Base-by-base conservation (phyloP, 2,888 invertebrate species). In the Drosophila suboccidentalis region DNA sequence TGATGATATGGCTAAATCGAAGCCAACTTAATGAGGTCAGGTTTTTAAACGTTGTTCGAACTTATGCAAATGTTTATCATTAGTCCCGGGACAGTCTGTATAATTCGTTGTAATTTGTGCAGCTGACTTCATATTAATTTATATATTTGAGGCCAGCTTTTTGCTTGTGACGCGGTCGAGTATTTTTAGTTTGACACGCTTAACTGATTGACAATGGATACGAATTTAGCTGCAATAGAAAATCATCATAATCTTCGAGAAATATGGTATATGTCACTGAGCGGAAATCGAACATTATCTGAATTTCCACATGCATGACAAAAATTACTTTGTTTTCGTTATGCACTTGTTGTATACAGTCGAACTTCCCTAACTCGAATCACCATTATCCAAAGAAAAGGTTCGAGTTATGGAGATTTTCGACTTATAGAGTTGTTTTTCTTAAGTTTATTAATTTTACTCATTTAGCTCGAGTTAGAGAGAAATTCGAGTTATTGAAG, bases 61-160 rank as follows among this genome's bases (percentile, higher is more conserved):
- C 67, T 68, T 80, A 75, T 82, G 78, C 75, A 82, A 80, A 82
- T 79, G 55, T 55, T 72, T 59, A 68, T 66, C 68, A 69, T 77
- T 71, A 71, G 71, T 57, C 57, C 57, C 26, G 46, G 57, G 34
- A 43, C 54, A 54, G 54, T 55, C 49, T 41, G 15, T 64, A 65
- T 61, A 65, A 70, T 63, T 57, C 57, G 69, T 65, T 59, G 74
- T 58, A 77, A 70, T 72, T 61, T 65, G 55, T 50, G 32, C 8
- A 29, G n/a, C 15, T 17, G 29, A 38, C 44, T 49, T 46, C 29
- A 11, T 53, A 55, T 62, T 50, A 58, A 62, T 73, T 65, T 26
- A 62, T 65, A 66, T 22, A 62, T 76, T 77, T 77, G 78, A 70
- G 73, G 76, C 65, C 77, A 77, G 22, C 43, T 10, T 32, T 34